Conservation (phyloP, 2,888 invertebrate species). For the Acrobasis suavella region DNA sequence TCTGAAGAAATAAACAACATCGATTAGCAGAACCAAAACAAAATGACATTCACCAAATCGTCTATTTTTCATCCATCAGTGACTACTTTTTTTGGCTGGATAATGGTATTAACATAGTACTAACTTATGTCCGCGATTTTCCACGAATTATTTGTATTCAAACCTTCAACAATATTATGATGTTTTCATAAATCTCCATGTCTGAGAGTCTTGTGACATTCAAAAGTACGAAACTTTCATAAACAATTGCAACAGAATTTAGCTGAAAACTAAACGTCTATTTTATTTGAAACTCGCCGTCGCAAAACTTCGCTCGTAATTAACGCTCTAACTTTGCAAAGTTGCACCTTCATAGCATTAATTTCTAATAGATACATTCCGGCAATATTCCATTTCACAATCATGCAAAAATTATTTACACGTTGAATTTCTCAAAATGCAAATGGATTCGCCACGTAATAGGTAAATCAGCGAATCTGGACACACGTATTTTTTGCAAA, state of each 20-base stretch:
- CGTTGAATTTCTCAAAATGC: neutral
- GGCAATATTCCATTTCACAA: neutral
- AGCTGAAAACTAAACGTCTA: neutral
- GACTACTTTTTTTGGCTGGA: no score
- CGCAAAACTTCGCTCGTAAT: conserved; percentile 9
- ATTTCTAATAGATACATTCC: conserved; percentile 6
- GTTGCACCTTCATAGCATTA: conserved; percentile 5
- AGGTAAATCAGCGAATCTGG: no score
- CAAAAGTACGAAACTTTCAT: neutral
- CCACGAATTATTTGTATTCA: no score
- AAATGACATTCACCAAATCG: no score
- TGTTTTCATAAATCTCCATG: no score
- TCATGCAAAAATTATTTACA: neutral
- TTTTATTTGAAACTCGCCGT: conserved; percentile 4
- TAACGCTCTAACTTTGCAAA: conserved; percentile 8
- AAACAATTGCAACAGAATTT: neutral
- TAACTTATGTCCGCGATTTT: no score
- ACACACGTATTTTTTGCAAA: no score
- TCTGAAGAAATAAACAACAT: no score
- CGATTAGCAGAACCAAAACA: no score
- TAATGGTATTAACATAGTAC: no score
- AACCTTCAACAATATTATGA: no score
- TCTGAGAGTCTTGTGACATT: neutral
- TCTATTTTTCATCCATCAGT: no score
- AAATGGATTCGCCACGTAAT: neutral